A percentile compares a stretch with the other conserved stretches of the same genome.
Conservation (phyloP, 2,888 invertebrate species). For the Acleris literana region DNA sequence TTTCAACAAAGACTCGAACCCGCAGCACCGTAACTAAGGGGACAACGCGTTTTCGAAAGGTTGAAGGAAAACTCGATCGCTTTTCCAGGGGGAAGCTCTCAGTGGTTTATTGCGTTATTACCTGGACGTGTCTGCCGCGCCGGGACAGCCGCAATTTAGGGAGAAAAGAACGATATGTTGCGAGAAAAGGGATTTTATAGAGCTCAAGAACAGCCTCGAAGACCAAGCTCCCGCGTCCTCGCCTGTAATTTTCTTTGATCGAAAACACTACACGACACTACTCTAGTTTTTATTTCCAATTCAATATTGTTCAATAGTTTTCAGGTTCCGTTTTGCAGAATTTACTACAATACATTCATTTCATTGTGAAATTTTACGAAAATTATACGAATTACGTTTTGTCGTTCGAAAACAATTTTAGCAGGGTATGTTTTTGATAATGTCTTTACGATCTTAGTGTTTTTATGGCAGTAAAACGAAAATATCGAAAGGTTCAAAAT, state of each 20-base stretch:
- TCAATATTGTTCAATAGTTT: conserved; percentile 66
- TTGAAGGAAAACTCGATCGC: conserved; percentile 82
- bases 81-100: conserved; percentile 81
- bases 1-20: conserved; percentile 52
- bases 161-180: conserved; percentile 80
- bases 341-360: background rate
- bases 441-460: too few relatives aligned
- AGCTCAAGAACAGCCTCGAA: conserved; percentile 63
- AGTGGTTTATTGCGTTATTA: conserved; percentile 84
- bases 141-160: conserved; percentile 80
- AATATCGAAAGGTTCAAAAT: too few relatives aligned
- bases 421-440: too few relatives aligned
- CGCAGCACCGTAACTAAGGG: conserved; percentile 61
- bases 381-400: conserved; percentile 12
- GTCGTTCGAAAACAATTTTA: background rate
- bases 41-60: conserved; percentile 78
- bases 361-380: conserved; percentile 8
- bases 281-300: conserved; percentile 75
- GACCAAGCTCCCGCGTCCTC: conserved; percentile 63
- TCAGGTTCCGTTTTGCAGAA: conserved; percentile 53
- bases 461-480: too few relatives aligned
- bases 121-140: conserved; percentile 80
- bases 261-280: conserved; percentile 70
- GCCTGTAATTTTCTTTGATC: conserved; percentile 79
- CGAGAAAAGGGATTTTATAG: conserved; percentile 77